Evolutionary conservation across 2,888 invertebrate species (phyloP), one percentile per base, ranked within the genome.

Genomic region (Machimus atricapillus): DNA sequence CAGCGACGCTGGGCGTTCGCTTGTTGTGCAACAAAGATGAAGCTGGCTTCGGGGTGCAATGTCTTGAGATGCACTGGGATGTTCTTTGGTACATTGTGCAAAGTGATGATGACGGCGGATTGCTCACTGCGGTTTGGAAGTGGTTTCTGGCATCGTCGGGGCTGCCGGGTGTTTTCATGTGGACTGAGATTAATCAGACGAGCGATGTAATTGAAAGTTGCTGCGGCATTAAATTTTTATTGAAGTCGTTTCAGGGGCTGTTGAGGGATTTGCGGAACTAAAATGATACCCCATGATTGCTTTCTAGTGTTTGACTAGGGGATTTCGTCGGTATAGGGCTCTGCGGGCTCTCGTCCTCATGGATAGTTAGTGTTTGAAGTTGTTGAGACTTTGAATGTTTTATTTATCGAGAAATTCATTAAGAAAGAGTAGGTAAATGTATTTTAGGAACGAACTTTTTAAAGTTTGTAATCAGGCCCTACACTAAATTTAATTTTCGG

Each of bases 11-110:
- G 34, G 34, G 34, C 76, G 37, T 76, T n/a, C 37, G 37, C 76
- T 76, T 43, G 5, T 78, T 78, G 40, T 78, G 78, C 78, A 78
- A 78, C 78, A 78, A 40, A 78, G 37, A 76, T 66, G 66, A 66
- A n/a, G 27, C 66, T 66, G 23, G 27, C 66, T 66, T 66, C 23
- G 8, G 66, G 66, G 66, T 66, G 66, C 66, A 66, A 66, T 76
- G 76, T 76, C 37, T 37, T 76, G 76, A 76, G 76, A n/a, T 76
- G 76, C 76, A 34, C n/a, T 37, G 34, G 76, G 37, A 76, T 76
- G 37, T 76, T 76, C 76, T 76, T 76, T 76, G 37, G 76, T 37
- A 76, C 37, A 76, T 37, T 76, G 34, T 37, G 76, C 37, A 66
- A 66, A 66, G 66, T 66, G 66, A 66, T 27, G 66, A 66, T 66